Evolutionary conservation across 1,140 invertebrate species (phyloP), one percentile per base, ranked within the genome.

Genomic region (Mamestra configurata): DNA sequence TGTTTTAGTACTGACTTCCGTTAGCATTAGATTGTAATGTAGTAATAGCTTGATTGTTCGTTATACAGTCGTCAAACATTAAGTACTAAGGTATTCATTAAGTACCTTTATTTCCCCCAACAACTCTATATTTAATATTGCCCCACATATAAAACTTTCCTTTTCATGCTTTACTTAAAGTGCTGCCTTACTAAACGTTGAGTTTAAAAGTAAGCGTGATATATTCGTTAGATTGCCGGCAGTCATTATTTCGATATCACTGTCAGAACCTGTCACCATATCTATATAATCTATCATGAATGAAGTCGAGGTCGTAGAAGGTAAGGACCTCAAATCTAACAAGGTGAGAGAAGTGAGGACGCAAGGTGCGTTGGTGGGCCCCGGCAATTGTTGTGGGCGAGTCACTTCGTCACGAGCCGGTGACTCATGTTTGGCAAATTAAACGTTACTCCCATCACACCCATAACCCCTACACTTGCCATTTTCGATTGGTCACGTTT

Each of bases 301-400:
- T 79, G 64, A 59, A 70, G 80, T 81, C 80, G 71, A 68, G 80
- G 77, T 79, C 72, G 68, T 79, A 79, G 77, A 82, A 82, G 70
- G 77, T 79, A 79, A 79, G 80, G 71, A 78, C 70, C 80, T 79
- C 27, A 76, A 79, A 76, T 77, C 61, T 61, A 46, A 51, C 80
- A 82, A 82, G 76, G 80, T 81, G 59, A 81, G 70, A 81, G 68
- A 68, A 73, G 70, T 82, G 76, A 79, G 71, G 73, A 80, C 79
- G 64, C 35, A 40, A 59, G 46, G 57, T 35, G 77, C 72, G 71
- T 75, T 79, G 77, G 71, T 82, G 77, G 59, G 49, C 43, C 59
- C 43, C n/a, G 49, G 13, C 76, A 59, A 61, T 59, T 77, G 43
- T 66, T 24, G 80, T 79, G 59, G 70, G 80, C 71, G 59, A 75